Evolutionary conservation across 1,140 invertebrate species (phyloP).

Genomic region (Wiebesia pumilae): DNA sequence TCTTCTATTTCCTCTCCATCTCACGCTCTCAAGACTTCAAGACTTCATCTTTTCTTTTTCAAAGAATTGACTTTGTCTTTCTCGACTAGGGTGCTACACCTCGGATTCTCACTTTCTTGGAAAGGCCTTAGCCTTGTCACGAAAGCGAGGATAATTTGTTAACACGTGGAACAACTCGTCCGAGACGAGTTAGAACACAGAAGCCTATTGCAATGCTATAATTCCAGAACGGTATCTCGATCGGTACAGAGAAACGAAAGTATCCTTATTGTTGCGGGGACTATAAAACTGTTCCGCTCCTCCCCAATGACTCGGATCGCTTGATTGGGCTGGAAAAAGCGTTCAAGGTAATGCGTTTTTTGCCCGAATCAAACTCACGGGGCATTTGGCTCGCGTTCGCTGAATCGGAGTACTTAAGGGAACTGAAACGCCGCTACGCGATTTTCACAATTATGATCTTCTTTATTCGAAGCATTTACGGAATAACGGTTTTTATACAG

Average conservation of each 20-base stretch:
- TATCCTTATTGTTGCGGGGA: neutral
- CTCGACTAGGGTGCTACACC: neutral
- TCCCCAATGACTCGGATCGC: constrained; percentile 8
- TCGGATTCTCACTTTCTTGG: constrained; percentile 36
- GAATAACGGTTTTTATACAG: neutral
- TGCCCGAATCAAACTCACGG: neutral
- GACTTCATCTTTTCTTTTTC: neutral
- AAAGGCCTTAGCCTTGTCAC: constrained; percentile 35
- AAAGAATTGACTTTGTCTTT: neutral
- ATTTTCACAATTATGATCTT: constrained; percentile 2
- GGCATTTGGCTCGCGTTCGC: neutral
- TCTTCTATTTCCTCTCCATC: neutral
- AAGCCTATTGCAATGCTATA: neutral
- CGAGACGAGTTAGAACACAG: neutral
- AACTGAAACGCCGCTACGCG: neutral
- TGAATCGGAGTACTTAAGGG: neutral
- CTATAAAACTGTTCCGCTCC: constrained; percentile 5
- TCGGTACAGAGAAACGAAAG: constrained; percentile 32
- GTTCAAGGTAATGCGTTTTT: constrained; percentile 25
- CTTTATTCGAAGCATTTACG: neutral
- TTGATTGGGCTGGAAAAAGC: constrained; percentile 9
- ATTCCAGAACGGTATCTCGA: constrained; percentile 32
- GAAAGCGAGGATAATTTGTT: constrained; percentile 39
- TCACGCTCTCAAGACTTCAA: neutral
- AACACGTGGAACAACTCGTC: constrained; percentile 42